phyloP scores from a whole-genome alignment of 2,888 invertebrate genomes.

The Agrochola lota region DNA sequence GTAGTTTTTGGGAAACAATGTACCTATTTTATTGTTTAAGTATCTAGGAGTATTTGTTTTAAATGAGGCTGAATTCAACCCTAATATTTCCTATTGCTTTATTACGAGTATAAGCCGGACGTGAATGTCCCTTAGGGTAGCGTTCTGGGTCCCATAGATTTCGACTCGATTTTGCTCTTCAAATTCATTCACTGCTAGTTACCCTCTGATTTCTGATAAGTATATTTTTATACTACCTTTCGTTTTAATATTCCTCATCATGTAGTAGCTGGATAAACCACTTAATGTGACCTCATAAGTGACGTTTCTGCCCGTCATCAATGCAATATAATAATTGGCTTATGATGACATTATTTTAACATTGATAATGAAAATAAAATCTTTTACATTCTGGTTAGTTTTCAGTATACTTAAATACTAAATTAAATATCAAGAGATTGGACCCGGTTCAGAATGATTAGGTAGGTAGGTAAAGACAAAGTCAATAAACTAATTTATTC shows the following conservation, averaged over 20 bases:
- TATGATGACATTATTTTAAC: too few relatives aligned
- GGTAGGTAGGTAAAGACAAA: too few relatives aligned
- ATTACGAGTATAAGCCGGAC: not conserved
- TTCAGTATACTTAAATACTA: not conserved
- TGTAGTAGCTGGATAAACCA: not conserved
- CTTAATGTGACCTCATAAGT: not conserved
- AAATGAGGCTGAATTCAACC: not conserved
- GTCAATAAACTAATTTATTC: too few relatives aligned
- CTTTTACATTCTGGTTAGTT: not conserved
- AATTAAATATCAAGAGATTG: not conserved
- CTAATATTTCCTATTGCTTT: not conserved
- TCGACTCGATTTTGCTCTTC: not conserved
- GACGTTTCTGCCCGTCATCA: conserved; percentile 4
- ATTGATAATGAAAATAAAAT: too few relatives aligned
- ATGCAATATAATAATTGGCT: too few relatives aligned
- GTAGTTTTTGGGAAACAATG: not conserved
- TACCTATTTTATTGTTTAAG: not conserved
- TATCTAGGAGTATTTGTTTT: not conserved
- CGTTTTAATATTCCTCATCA: not conserved
- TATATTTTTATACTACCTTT: not conserved
- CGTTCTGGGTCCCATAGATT: not conserved
- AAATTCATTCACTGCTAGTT: not conserved
- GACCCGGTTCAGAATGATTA: too few relatives aligned
- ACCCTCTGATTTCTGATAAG: not conserved
- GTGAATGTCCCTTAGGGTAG: not conserved